Evolutionary conservation across 2,888 invertebrate genomes (phyloP).

Genomic region (Oeneis ivallda): DNA sequence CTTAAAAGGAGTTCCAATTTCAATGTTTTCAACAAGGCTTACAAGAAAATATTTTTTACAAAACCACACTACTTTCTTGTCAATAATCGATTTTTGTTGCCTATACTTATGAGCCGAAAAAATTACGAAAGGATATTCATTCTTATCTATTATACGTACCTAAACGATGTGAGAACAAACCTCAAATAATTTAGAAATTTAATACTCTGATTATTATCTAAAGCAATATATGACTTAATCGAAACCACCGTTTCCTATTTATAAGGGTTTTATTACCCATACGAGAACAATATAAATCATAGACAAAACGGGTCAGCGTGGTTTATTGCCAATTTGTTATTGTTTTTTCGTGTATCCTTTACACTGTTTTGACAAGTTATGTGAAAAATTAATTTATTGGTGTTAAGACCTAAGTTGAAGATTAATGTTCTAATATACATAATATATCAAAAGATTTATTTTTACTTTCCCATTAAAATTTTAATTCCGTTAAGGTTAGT

Average conservation of each 20-base stretch:
- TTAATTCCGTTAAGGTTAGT: too few species aligned
- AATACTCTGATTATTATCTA: conserved; percentile 62
- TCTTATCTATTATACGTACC: too few species aligned
- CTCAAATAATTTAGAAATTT: conserved; percentile 38
- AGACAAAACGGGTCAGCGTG: conserved; percentile 46
- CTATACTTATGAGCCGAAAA: not conserved
- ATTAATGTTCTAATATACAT: conserved; percentile 28
- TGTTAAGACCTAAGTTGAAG: conserved; percentile 20
- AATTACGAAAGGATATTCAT: conserved; percentile 8
- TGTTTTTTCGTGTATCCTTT: conserved; percentile 46
- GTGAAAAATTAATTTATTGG: conserved; percentile 36
- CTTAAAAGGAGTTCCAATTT: too few species aligned
- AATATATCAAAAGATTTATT: conserved; percentile 23
- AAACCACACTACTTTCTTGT: too few species aligned
- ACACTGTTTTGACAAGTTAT: conserved; percentile 45
- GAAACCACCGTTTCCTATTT: conserved; percentile 41
- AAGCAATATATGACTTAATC: conserved; percentile 77
- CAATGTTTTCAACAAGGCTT: too few species aligned
- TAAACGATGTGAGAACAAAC: conserved; percentile 9
- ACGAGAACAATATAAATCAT: conserved; percentile 55
- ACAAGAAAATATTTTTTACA: too few species aligned
- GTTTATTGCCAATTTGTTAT: conserved; percentile 60
- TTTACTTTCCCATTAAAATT: conserved; percentile 1
- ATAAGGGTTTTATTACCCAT: conserved; percentile 47
- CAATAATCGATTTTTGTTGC: too few species aligned